Conservation (phyloP, 1,140 invertebrate species). For the Drosophila equinoxialis region DNA sequence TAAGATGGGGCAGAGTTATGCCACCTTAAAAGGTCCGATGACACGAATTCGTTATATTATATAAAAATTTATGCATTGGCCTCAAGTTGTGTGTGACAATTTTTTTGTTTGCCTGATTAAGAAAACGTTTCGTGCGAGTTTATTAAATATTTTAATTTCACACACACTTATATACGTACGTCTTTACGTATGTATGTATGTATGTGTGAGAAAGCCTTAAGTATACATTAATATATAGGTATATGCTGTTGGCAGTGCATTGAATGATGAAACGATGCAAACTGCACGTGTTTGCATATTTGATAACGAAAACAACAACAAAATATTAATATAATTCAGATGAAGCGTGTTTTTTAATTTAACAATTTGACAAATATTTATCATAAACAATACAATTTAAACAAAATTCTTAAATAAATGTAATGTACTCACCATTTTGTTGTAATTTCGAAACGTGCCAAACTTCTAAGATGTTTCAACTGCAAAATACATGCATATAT, state of each 20-base stretch:
- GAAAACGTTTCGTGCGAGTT: constrained; percentile 14
- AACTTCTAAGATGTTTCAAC: constrained; percentile 61
- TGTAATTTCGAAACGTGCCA: constrained; percentile 54
- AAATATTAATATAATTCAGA: background rate
- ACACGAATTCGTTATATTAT: constrained; percentile 40
- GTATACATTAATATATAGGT: constrained; percentile 24
- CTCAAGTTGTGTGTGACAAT: constrained; percentile 47
- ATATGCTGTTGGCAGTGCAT: constrained; percentile 16
- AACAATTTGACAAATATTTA: constrained; percentile 20
- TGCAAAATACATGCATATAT: constrained; percentile 54
- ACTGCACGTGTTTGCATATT: constrained; percentile 19
- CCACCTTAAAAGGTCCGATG: constrained; percentile 43
- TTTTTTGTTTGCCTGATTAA: constrained; percentile 30
- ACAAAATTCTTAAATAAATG: constrained; percentile 8
- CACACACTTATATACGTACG: background rate
- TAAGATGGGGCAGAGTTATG: background rate
- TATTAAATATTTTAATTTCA: constrained; percentile 22
- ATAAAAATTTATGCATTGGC: constrained; percentile 36
- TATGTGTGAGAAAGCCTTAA: constrained; percentile 40
- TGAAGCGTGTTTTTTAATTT: constrained; percentile 30
- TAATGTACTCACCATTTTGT: constrained; percentile 65
- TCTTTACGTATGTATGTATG: no score
- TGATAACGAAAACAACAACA: background rate
- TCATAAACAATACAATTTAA: constrained; percentile 6
- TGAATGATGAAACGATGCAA: constrained; percentile 38